Percentiles rank a stretch among this genome's conserved stretches.
Evolutionary conservation across 2,113 vertebrate species (phyloP).

Genomic region (Oryzias curvinotus): DNA sequence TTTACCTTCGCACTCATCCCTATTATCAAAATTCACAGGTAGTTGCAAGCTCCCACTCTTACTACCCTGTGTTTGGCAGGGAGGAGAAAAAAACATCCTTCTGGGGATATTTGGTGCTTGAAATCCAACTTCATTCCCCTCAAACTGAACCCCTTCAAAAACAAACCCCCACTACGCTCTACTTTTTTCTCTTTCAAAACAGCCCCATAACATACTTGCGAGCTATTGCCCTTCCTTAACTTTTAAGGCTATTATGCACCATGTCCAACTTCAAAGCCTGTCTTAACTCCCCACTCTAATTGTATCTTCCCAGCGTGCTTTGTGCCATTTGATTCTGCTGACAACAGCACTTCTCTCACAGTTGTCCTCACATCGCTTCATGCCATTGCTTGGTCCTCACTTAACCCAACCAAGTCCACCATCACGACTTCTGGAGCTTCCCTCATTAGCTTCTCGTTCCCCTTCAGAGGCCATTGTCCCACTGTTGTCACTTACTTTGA

Average conservation of each 20-base stretch:
- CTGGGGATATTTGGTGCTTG: constrained; percentile 63
- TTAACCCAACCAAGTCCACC: constrained; percentile 27
- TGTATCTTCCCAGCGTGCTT: constrained; percentile 78
- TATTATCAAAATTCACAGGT: constrained; percentile 56
- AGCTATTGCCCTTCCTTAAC: constrained; percentile 67
- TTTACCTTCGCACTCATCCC: constrained; percentile 42
- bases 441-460: constrained; percentile 58
- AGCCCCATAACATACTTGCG: constrained; percentile 71
- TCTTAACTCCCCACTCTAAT: constrained; percentile 83
- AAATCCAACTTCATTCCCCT: constrained; percentile 73
- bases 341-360: constrained; percentile 68
- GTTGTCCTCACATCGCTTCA: constrained; percentile 62
- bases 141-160: constrained; percentile 71
- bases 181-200: constrained; percentile 50
- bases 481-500: constrained; percentile 72
- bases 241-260: constrained; percentile 73
- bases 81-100: constrained; percentile 42
- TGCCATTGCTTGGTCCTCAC: constrained; percentile 13
- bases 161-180: constrained; percentile 36
- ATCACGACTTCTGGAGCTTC: constrained; percentile 28
- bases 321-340: constrained; percentile 81
- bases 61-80: constrained; percentile 36
- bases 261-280: constrained; percentile 84
- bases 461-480: constrained; percentile 65
- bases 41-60: constrained; percentile 42